These are phyloP conservation scores for Limnephilus marmoratus DNA, from an alignment of 2,888 invertebrate species.

Conservation along the genomic window DNA sequence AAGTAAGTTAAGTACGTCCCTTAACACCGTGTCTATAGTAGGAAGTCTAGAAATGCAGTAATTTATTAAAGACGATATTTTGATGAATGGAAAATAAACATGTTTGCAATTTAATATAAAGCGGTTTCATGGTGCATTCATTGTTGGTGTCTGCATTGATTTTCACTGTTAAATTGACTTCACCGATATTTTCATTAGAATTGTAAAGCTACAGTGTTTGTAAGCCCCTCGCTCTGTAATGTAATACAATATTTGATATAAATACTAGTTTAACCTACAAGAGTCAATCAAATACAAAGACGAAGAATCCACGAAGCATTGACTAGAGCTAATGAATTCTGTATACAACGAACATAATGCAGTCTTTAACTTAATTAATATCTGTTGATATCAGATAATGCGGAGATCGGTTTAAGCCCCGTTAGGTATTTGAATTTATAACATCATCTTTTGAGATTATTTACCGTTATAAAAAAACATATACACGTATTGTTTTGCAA, in stretches of 20 bases:
- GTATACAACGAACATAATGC: not conserved
- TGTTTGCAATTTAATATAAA: not conserved
- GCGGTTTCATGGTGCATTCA: not conserved
- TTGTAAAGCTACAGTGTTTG: not conserved
- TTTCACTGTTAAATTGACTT: not conserved
- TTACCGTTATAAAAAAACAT: not conserved
- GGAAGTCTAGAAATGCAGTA: not conserved
- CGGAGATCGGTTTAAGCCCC: not conserved
- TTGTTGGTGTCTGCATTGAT: not conserved
- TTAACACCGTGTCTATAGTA: too few relatives aligned
- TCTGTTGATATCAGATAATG: not conserved
- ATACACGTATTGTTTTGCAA: not conserved
- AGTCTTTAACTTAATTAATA: not conserved
- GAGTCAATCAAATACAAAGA: not conserved
- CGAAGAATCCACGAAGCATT: not conserved
- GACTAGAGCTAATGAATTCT: not conserved
- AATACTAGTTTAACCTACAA: not conserved
- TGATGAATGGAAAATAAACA: not conserved
- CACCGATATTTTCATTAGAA: not conserved
- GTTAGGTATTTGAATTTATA: not conserved
- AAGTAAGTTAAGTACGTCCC: too few relatives aligned
- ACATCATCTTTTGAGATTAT: not conserved
- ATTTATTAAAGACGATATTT: not conserved
- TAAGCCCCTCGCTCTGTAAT: not conserved
- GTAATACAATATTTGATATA: not conserved